These are phyloP conservation scores for Prinia subflava DNA, from an alignment of 2,113 vertebrate species.

Conservation along the genomic window DNA sequence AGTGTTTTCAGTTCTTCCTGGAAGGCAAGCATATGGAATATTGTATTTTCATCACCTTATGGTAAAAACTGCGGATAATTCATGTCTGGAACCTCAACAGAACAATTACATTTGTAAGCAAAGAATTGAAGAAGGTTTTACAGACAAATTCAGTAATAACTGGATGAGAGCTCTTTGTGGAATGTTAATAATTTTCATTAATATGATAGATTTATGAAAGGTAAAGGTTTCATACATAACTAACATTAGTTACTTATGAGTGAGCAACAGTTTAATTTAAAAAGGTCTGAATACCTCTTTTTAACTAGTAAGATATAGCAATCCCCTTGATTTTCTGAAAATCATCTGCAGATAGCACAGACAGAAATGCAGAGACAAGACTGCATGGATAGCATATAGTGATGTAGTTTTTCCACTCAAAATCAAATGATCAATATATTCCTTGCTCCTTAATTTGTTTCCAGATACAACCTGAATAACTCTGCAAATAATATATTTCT, in stretches of 20 bases:
- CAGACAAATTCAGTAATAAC: not conserved
- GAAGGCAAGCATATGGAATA: not conserved
- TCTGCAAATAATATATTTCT: not conserved
- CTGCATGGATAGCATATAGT: not conserved
- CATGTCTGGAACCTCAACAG: not conserved
- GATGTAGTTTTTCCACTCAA: not conserved
- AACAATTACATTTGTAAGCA: not conserved
- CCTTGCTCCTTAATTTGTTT: not conserved
- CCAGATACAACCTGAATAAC: not conserved
- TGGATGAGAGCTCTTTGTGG: not conserved
- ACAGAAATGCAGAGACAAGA: not conserved
- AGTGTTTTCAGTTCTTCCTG: conserved; percentile 17
- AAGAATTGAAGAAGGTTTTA: not conserved
- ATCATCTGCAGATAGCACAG: not conserved
- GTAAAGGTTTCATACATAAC: not conserved
- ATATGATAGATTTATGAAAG: not conserved
- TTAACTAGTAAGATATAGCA: not conserved
- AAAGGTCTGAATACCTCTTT: not conserved
- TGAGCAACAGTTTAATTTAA: not conserved
- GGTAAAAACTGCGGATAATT: not conserved
- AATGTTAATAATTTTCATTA: not conserved
- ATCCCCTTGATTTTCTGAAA: not conserved
- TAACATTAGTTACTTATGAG: not conserved
- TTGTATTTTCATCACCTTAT: not conserved
- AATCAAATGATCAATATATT: not conserved